A percentile compares a stretch with the other conserved stretches of the same genome.
phyloP scores from a whole-genome alignment of 2,888 invertebrate genomes.

The Diaprepes abbreviatus region DNA sequence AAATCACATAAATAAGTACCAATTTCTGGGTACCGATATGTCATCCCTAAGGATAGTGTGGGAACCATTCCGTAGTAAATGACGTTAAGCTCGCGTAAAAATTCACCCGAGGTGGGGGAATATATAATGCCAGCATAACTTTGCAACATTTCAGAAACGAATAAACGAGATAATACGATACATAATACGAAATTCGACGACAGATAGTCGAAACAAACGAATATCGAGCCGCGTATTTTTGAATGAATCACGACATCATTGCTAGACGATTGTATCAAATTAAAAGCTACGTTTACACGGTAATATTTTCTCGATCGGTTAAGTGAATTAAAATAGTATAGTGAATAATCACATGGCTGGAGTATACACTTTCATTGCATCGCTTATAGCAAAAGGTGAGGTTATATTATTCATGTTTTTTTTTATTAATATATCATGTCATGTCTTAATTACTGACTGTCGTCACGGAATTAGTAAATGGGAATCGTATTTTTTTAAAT shows the following conservation, averaged over 20 bases:
- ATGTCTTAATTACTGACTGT: too few relatives aligned
- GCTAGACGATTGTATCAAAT: constrained; percentile 26
- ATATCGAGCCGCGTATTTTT: constrained; percentile 36
- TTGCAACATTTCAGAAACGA: constrained; percentile 47
- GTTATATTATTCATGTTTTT: neutral
- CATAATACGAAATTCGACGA: constrained; percentile 38
- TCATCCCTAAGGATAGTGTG: constrained; percentile 35
- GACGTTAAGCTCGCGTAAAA: constrained; percentile 14
- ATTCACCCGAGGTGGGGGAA: constrained; percentile 17
- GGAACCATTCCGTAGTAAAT: constrained; percentile 27
- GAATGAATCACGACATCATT: constrained; percentile 38
- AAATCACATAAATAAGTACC: neutral
- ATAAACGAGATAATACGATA: constrained; percentile 42
- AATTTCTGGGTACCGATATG: constrained; percentile 10
- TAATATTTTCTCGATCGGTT: constrained; percentile 15
- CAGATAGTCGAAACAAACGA: constrained; percentile 25
- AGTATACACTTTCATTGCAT: constrained; percentile 24
- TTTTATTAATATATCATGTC: too few relatives aligned
- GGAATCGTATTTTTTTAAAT: too few relatives aligned
- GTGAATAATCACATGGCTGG: constrained; percentile 44
- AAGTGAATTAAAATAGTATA: constrained; percentile 11
- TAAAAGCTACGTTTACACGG: constrained; percentile 40
- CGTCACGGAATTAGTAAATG: too few relatives aligned
- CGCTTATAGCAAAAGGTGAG: constrained; percentile 42
- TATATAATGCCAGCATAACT: constrained; percentile 37